phyloP scores from a whole-genome alignment of 2,888 invertebrate genomes.

The Amphipoea oculea region DNA sequence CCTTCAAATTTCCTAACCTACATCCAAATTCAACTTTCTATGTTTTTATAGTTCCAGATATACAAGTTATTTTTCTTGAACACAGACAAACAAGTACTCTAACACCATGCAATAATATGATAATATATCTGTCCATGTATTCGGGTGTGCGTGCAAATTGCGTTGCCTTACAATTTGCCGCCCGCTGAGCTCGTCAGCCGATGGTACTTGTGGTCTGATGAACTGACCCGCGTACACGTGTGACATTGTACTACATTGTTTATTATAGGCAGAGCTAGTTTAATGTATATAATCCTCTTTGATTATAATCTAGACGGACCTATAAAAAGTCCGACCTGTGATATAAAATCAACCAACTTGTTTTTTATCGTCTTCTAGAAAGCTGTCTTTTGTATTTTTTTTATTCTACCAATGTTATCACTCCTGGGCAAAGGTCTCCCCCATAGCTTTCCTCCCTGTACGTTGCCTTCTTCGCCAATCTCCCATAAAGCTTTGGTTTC shows the following conservation, averaged over 20 bases:
- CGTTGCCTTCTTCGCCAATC: not conserved
- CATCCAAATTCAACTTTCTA: not conserved
- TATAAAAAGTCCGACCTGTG: not conserved
- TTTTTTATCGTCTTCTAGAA: constrained; percentile 3
- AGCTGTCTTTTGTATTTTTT: not conserved
- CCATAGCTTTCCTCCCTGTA: not conserved
- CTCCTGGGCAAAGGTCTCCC: not conserved
- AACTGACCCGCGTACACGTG: not conserved
- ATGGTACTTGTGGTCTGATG: constrained; percentile 2
- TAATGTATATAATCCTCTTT: not conserved
- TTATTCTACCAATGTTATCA: not conserved
- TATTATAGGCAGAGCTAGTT: not conserved
- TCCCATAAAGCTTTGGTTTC: not conserved
- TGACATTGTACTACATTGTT: constrained; percentile 14
- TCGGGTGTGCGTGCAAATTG: constrained; percentile 48
- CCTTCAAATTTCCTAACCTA: not conserved
- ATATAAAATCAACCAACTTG: not conserved
- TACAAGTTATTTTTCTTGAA: constrained; percentile 9
- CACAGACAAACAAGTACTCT: not conserved
- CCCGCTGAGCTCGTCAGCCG: constrained; percentile 49
- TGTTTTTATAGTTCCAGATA: not conserved
- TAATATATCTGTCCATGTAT: constrained; percentile 23
- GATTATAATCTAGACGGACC: not conserved
- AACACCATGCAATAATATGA: constrained; percentile 28
- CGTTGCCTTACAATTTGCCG: constrained; percentile 53